phyloP scores from a whole-genome alignment of 1,140 invertebrate species.

The Stenopsyche tienmushanensis region DNA sequence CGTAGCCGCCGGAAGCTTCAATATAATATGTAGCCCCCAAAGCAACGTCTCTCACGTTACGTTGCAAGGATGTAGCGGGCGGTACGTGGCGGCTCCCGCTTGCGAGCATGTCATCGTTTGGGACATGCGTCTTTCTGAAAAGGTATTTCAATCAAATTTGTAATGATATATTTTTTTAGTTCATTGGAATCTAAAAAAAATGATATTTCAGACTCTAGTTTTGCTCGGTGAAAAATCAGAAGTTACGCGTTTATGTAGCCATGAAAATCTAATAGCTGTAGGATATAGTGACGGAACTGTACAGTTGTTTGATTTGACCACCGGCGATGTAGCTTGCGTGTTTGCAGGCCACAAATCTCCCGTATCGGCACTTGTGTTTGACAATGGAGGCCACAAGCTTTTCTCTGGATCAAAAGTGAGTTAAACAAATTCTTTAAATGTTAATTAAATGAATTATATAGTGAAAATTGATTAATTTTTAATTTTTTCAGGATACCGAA shows the following conservation, averaged over 20 bases:
- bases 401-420: constrained; percentile 84
- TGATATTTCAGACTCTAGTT: constrained; percentile 62
- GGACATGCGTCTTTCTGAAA: constrained; percentile 88
- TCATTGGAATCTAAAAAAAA: constrained; percentile 3
- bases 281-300: constrained; percentile 91
- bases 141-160: constrained; percentile 58
- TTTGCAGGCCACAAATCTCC: constrained; percentile 88
- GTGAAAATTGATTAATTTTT: too few species aligned
- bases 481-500: constrained; percentile 75
- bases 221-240: constrained; percentile 74
- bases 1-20: constrained; percentile 76
- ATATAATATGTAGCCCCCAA: constrained; percentile 78
- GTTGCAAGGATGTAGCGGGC: constrained; percentile 71
- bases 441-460: constrained; percentile 1
- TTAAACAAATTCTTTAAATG: background rate
- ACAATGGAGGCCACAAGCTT: constrained; percentile 74
- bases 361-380: constrained; percentile 81
- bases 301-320: constrained; percentile 74
- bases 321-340: constrained; percentile 70
- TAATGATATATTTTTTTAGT: background rate
- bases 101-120: constrained; percentile 93
- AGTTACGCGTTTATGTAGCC: constrained; percentile 71
- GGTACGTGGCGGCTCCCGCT: constrained; percentile 84
- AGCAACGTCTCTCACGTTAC: constrained; percentile 79
- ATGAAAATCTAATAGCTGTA: constrained; percentile 77